A percentile compares a stretch with the other conserved stretches of the same genome.
Evolutionary conservation across 2,797 vertebrate genomes (phyloP).

Genomic region (Rhynchotus rufescens): DNA sequence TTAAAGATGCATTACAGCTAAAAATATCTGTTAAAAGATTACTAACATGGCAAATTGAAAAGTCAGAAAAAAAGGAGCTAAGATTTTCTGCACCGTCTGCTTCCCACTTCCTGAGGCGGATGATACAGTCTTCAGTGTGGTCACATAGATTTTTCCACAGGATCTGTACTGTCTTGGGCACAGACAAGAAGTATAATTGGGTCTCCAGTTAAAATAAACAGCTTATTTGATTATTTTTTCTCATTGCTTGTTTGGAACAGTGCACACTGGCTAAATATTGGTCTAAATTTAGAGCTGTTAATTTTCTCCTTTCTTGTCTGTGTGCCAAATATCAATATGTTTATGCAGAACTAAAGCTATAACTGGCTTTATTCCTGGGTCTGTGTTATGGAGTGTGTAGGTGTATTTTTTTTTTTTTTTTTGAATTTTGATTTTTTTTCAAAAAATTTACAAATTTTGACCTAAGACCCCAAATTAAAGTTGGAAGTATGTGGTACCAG

Average conservation of each 20-base stretch:
- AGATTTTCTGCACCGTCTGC: constrained; percentile 7
- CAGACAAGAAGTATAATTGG: constrained; percentile 31
- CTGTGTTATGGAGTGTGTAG: neutral
- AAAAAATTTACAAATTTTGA: neutral
- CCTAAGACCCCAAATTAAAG: neutral
- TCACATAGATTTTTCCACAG: constrained; percentile 53
- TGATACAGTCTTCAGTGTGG: constrained; percentile 10
- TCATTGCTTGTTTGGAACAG: neutral
- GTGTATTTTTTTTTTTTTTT: neutral
- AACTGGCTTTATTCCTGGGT: neutral
- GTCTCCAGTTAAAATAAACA: neutral
- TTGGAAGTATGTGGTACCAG: neutral
- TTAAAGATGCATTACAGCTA: constrained; percentile 48
- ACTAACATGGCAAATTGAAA: neutral
- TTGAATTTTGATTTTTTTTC: too few species aligned
- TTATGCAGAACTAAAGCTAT: neutral
- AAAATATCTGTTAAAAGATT: constrained; percentile 49
- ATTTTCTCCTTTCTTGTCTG: neutral
- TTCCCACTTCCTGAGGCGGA: constrained; percentile 22
- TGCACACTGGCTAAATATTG: neutral
- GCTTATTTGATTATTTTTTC: neutral
- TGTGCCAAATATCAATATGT: neutral
- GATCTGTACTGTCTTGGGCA: constrained; percentile 8
- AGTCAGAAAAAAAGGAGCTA: constrained; percentile 20
- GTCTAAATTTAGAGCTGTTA: neutral